Base-by-base conservation (phyloP, 2,888 invertebrate species). In the Plutella xylostella region DNA sequence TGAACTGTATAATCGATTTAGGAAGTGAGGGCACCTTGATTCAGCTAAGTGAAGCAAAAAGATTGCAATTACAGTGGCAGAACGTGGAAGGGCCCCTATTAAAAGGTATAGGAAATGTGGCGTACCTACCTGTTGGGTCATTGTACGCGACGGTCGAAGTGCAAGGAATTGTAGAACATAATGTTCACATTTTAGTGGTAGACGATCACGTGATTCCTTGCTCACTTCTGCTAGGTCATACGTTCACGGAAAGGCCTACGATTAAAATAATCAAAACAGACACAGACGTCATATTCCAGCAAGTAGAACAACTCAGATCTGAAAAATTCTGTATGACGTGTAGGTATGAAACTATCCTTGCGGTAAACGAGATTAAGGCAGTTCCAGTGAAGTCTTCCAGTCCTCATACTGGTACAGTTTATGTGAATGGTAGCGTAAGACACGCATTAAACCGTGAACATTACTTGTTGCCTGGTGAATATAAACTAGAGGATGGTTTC, bases 31-130 rank as follows among this genome's bases (percentile, higher is more conserved):
- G 41, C 7, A 54, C 53, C 12, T 28, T 54, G 18, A 33, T 55
- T 2, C 50, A 51, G n/a, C 17, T 45, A 21, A 44, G 20, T 4
- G 50, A 53, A n/a, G 53, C 53, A n/a, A 1, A 34, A 20, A 44
- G n/a, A 3, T 19, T 55, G 12, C 46, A 45, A 2, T 15, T 54
- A 25, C n/a, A 14, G 2, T 55, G 51, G 52, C 5, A n/a, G 6
- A 7, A 3, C 1, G 48, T 48, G 1, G 17, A 43, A 2, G 44
- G 48, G 4, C 53, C 53, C 18, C 37, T 43, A 4, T 22, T 53
- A 19, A 43, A 51, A 11, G 55, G 55, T 0, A 19, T 55, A 39
- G 53, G 53, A 2, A 53, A 53, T 41, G 38, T 52, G 7, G 49
- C 52, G 2, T 49, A 48, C 22, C 18, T 46, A 30, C 52, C 55